Evolutionary conservation across 30 jellyfish, hydroid and myxozoan species (phyloP), one percentile per base, ranked within the genome.

Genomic region (Clytia hemisphaerica): DNA sequence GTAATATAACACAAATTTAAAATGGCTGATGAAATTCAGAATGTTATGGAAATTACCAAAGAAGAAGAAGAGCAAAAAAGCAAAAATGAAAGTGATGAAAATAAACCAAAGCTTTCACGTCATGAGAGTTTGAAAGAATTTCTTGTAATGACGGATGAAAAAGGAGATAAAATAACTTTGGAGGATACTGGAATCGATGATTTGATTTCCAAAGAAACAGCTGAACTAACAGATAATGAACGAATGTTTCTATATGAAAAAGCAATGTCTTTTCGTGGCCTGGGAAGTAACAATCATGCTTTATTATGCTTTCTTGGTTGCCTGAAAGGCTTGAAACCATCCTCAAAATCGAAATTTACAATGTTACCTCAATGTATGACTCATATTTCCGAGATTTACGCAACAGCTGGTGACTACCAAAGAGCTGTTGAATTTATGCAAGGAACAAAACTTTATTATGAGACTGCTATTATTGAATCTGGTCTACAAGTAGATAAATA

Each of bases 391-490:
- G 93, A 84, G 32, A 85, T 85, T 10, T 85, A 77, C 58, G 93
- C 96, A 50, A 65, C 37, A 19, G 78, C 73, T 37, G 96, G 80
- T 37, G 96, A 85, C 48, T 78, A 79, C 45, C 77, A 79, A 2
- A 77, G 69, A 67, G 96, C 93, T 18, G 93, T 85, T 3, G 90
- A 85, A 31, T 85, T 85, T 64, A 85, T 85, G 91, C 96, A 78
- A 61, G 96, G 95, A 3, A 79, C 96, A 0, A 87, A 87, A 68
- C 62, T 87, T 54, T 87, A 87, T 35, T 87, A 87, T 59, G 96
- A 87, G 51, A 87, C 93, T 37, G 94, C 96, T 6, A 67, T 86
- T 4, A 75, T 87, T 9, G 77, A 58, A 40, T 64, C 80, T 29
- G 93, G 93, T 22, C 22, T 71, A 14, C 91, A 71, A 38, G 85